These are phyloP conservation scores for Sturnus vulgaris DNA, from an alignment of 2,113 vertebrate genomes.

Conservation along the genomic window DNA sequence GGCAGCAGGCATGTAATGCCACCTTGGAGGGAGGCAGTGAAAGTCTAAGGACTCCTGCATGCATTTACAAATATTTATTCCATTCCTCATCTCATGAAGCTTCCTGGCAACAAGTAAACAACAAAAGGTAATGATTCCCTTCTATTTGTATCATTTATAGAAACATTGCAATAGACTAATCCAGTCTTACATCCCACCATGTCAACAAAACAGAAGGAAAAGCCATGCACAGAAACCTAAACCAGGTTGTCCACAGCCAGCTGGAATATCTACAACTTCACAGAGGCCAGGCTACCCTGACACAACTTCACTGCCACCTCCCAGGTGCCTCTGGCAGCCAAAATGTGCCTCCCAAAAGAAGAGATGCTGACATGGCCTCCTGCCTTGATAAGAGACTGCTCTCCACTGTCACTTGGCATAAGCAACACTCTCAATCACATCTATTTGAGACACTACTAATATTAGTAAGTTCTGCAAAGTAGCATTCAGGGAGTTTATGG, in stretches of 20 bases:
- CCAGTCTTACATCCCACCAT: background rate
- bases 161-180: background rate
- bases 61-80: background rate
- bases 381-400: background rate
- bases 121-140: background rate
- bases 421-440: background rate
- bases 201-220: background rate
- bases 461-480: background rate
- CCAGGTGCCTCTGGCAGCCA: background rate
- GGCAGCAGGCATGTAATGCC: rapidly evolving
- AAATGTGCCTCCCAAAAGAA: background rate
- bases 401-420: background rate
- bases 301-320: background rate
- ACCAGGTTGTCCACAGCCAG: background rate
- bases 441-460: background rate
- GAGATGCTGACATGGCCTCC: background rate
- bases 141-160: background rate
- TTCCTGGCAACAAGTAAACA: background rate
- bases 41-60: background rate
- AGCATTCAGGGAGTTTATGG: background rate
- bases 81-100: background rate
- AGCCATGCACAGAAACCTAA: background rate
- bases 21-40: background rate
- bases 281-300: background rate
- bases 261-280: background rate